Conservation (phyloP, 1,140 invertebrate genomes). For the Trigoniulus corallinus region DNA sequence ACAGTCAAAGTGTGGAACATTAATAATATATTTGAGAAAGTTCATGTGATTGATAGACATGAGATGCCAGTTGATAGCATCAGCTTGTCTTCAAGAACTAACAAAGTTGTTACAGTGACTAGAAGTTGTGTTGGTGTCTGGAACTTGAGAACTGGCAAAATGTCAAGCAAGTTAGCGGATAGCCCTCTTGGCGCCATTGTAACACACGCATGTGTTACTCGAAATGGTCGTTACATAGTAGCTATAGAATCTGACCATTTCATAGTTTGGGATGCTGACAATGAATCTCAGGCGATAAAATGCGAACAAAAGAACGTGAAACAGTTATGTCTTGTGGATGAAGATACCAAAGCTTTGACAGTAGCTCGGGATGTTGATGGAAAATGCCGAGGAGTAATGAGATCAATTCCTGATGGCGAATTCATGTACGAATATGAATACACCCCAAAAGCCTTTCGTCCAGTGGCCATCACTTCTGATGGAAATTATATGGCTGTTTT, state of each 20-base stretch:
- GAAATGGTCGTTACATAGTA: slow-evolving; percentile 60
- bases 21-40: slow-evolving; percentile 95
- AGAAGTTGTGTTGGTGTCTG: slow-evolving; percentile 87
- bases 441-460: slow-evolving; percentile 47
- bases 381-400: slow-evolving; percentile 17
- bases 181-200: slow-evolving; percentile 87
- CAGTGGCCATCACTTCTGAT: slow-evolving; percentile 63
- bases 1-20: slow-evolving; percentile 99
- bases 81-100: slow-evolving; percentile 50
- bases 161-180: slow-evolving; percentile 71
- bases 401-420: slow-evolving; percentile 40
- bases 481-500: slow-evolving; percentile 55
- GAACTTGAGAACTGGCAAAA: slow-evolving; percentile 70
- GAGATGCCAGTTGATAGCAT: slow-evolving; percentile 90
- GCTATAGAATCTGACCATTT: slow-evolving; percentile 85
- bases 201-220: slow-evolving; percentile 75
- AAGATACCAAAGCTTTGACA: slow-evolving; percentile 64
- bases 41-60: slow-evolving; percentile 86
- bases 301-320: slow-evolving; percentile 68
- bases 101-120: slow-evolving; percentile 69
- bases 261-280: slow-evolving; percentile 77
- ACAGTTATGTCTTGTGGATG: slow-evolving; percentile 67
- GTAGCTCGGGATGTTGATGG: slow-evolving; percentile 37
- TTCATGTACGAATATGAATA: slow-evolving; percentile 64
- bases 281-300: slow-evolving; percentile 39